Conservation (phyloP, 2,888 invertebrate genomes). For the Apotomis turbidana region DNA sequence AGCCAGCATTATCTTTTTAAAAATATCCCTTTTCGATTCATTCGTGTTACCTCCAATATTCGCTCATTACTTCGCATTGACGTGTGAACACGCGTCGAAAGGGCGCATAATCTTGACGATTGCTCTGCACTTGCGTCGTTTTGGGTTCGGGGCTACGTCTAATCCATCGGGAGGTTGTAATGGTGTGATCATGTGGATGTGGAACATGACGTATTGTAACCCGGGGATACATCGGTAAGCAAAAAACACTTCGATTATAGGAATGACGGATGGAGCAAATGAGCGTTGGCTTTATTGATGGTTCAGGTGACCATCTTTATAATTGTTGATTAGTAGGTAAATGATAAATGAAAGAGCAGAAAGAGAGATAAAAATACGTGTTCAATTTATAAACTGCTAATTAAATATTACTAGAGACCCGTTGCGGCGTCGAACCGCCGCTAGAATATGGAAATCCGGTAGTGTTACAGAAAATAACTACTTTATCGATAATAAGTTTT, state of each 20-base stretch:
- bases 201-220: conserved; percentile 74
- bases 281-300: background rate
- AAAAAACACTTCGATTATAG: conserved; percentile 59
- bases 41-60: conserved; percentile 78
- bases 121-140: background rate
- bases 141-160: conserved; percentile 51
- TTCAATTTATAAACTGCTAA: too few relatives aligned
- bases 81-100: conserved; percentile 42
- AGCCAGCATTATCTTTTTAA: background rate
- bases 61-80: conserved; percentile 76
- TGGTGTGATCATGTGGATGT: conserved; percentile 67
- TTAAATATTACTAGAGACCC: too few relatives aligned
- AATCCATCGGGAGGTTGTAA: conserved; percentile 82
- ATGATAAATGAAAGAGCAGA: too few relatives aligned
- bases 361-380: too few relatives aligned
- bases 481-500: too few relatives aligned
- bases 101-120: background rate
- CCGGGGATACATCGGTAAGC: conserved; percentile 72
- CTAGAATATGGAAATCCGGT: too few relatives aligned
- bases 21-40: conserved; percentile 34
- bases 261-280: conserved; percentile 35
- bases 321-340: too few relatives aligned
- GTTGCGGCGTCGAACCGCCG: too few relatives aligned
- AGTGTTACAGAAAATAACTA: too few relatives aligned
- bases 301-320: too few relatives aligned